Conservation (phyloP, 2,797 vertebrate genomes). For the Mycteria americana region DNA sequence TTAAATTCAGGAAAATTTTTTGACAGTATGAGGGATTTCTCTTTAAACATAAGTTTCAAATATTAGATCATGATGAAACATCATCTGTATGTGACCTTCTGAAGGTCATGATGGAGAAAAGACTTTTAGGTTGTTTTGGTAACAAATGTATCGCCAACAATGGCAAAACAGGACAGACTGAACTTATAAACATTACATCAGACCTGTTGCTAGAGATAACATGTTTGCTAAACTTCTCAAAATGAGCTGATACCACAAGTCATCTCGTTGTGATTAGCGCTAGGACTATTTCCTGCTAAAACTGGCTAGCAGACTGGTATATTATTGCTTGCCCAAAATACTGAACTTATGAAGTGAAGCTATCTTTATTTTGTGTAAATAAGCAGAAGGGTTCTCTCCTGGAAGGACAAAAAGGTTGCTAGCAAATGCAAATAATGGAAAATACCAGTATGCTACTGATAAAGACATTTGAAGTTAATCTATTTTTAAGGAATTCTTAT, state of each 20-base stretch:
- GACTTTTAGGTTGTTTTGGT: slow-evolving; percentile 46
- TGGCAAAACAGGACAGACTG: slow-evolving; percentile 30
- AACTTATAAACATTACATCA: slow-evolving; percentile 76
- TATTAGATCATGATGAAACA: not conserved
- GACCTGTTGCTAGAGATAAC: slow-evolving; percentile 63
- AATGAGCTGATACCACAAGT: slow-evolving; percentile 42
- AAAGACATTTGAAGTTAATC: not conserved
- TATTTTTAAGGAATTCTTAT: not conserved
- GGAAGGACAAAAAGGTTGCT: slow-evolving; percentile 70
- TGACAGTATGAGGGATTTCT: not conserved
- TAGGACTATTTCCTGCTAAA: slow-evolving; percentile 64
- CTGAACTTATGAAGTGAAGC: slow-evolving; percentile 34
- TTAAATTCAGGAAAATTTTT: not conserved
- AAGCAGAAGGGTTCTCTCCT: slow-evolving; percentile 33
- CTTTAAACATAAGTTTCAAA: not conserved
- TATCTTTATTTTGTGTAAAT: slow-evolving; percentile 81
- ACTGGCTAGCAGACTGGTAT: slow-evolving; percentile 63
- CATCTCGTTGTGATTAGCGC: slow-evolving; percentile 51
- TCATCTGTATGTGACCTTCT: slow-evolving; percentile 13
- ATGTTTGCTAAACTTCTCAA: slow-evolving; percentile 77
- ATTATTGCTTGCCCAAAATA: slow-evolving; percentile 70
- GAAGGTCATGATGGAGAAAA: slow-evolving; percentile 7
- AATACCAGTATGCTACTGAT: not conserved
- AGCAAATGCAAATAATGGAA: slow-evolving; percentile 38
- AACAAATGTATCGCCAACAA: slow-evolving; percentile 12